Evolutionary conservation across 1,140 invertebrate species (phyloP).

Genomic region (Drosophila truncata): DNA sequence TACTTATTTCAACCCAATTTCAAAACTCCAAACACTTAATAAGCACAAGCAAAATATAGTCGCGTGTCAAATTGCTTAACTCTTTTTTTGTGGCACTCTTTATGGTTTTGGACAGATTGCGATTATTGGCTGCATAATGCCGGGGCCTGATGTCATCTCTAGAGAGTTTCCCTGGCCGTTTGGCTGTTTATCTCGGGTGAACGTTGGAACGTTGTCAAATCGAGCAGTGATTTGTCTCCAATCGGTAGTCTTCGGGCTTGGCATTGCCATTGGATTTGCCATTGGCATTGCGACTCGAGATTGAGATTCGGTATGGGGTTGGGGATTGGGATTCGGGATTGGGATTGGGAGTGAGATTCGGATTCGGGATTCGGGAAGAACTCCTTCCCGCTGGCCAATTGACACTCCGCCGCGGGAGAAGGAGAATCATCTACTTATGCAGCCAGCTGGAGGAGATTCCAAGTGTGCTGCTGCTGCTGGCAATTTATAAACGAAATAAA

Average conservation of each 20-base stretch:
- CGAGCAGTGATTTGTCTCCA: slow-evolving; percentile 77
- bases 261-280: slow-evolving; percentile 8
- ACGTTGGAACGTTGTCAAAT: slow-evolving; percentile 66
- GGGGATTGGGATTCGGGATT: slow-evolving; percentile 5
- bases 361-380: slow-evolving; percentile 27
- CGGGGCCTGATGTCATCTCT: slow-evolving; percentile 30
- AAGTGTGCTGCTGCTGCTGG: slow-evolving; percentile 43
- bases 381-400: slow-evolving; percentile 59
- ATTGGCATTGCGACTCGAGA: slow-evolving; percentile 10
- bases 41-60: not conserved
- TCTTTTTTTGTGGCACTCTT: slow-evolving; percentile 1
- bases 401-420: slow-evolving; percentile 52
- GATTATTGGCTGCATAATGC: slow-evolving; percentile 25
- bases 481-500: slow-evolving; percentile 84
- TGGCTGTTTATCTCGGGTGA: slow-evolving; percentile 33
- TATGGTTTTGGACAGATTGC: slow-evolving; percentile 21
- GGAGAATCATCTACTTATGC: slow-evolving; percentile 39
- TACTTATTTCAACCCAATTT: not conserved
- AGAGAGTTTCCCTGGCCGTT: slow-evolving; percentile 28
- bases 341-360: slow-evolving; percentile 5
- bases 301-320: slow-evolving; percentile 7
- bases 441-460: slow-evolving; percentile 39
- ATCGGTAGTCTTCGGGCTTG: slow-evolving; percentile 42
- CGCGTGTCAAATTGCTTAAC: slow-evolving; percentile 13
- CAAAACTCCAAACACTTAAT: not conserved